Evolutionary conservation across 2,113 vertebrate species (phyloP).

Genomic region (Salvelinus sp.): DNA sequence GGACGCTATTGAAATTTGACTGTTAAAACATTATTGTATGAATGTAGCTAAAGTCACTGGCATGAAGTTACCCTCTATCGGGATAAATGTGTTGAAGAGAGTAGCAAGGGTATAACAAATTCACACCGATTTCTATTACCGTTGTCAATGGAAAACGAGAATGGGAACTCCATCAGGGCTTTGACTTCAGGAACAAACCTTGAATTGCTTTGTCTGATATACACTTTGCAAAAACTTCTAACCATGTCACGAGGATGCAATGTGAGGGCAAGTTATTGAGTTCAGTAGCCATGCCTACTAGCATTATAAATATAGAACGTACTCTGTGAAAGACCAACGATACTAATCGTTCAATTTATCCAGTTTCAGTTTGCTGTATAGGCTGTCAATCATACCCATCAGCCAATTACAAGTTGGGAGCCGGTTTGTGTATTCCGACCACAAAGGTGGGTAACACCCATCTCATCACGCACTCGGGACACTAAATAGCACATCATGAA

Average conservation of each 20-base stretch:
- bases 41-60: no score
- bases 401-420: neutral
- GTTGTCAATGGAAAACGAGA: constrained; percentile 75
- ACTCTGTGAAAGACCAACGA: neutral
- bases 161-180: constrained; percentile 82
- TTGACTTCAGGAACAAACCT: constrained; percentile 80
- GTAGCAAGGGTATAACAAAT: no score
- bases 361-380: neutral
- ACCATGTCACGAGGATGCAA: constrained; percentile 41
- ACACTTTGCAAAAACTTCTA: neutral
- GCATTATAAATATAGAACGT: neutral
- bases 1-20: no score
- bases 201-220: no score
- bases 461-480: neutral
- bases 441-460: neutral
- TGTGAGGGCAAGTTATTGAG: neutral
- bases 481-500: no score
- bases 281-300: neutral
- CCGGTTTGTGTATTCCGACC: neutral
- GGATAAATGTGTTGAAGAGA: no score
- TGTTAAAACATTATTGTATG: no score
- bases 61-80: no score
- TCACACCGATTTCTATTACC: constrained; percentile 46
- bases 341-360: neutral
- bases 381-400: neutral